Evolutionary conservation across 2,888 invertebrate genomes (phyloP).

Genomic region (Augochlorella aurata): DNA sequence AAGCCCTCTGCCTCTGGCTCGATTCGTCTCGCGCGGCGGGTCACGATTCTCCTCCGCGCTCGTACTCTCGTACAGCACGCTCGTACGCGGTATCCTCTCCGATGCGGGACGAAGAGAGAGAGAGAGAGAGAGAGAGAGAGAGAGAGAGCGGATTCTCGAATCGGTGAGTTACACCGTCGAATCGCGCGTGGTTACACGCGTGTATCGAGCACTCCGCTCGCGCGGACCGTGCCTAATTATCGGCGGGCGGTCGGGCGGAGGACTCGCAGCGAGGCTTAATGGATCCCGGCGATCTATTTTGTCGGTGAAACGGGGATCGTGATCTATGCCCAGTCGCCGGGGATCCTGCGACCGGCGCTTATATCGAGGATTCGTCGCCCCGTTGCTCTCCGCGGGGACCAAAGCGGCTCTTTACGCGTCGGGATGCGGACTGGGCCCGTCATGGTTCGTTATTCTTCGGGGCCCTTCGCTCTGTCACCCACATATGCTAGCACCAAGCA

Average conservation of each 20-base stretch:
- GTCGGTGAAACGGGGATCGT: conserved; percentile 50
- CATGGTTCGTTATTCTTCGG: conserved; percentile 30
- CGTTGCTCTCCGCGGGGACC: conserved; percentile 22
- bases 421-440: conserved; percentile 5
- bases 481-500: too few species aligned
- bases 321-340: conserved; percentile 57
- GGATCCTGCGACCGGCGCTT: conserved; percentile 24
- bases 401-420: conserved; percentile 9
- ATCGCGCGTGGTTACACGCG: conserved; percentile 69
- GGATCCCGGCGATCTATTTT: conserved; percentile 64
- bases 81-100: not conserved
- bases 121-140: too few species aligned
- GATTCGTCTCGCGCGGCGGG: conserved; percentile 71
- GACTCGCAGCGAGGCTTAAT: conserved; percentile 43
- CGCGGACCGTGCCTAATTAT: conserved; percentile 71
- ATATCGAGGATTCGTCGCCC: conserved; percentile 33
- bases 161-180: conserved; percentile 67
- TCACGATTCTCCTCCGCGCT: conserved; percentile 53
- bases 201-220: conserved; percentile 52
- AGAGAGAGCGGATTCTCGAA: not conserved
- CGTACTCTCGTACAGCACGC: not conserved
- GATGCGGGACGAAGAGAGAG: not conserved
- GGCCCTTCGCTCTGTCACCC: too few species aligned
- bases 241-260: conserved; percentile 69
- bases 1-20: conserved; percentile 44